Base-by-base conservation (phyloP, 1,140 invertebrate species). In the Gyrodactylus bullatarudis region DNA sequence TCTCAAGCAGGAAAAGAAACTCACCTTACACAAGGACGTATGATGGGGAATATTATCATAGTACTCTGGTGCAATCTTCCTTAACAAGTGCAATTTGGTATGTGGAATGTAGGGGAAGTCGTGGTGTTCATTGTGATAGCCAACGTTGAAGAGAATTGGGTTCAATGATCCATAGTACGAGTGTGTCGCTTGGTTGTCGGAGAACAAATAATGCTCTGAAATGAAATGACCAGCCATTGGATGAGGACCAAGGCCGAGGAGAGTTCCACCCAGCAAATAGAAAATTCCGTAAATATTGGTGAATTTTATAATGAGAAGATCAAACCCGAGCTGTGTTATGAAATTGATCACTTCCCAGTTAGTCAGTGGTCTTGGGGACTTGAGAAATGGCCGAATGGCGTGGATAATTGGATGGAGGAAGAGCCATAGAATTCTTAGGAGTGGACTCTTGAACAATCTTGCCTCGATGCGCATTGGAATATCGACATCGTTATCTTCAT, bases 111-210 rank as follows among this genome's bases (percentile, higher is more conserved):
- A 88, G 0, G 94, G 94, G 82, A 97, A 97, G 82, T 97, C 91
- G 78, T 96, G 92, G 75, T 84, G 83, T 75, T 84, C 83, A 74
- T 83, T 82, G 76, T 84, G 83, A 75, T 84, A 83, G 2, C 94
- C 94, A 34, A 99, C 93, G 81, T 98, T 99, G 80, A 96, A 98
- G 0, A 92, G 96, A 27, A 98, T 88, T 79, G 85, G 88, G 82
- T 99, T 99, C n/a, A 98, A 83, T 19, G 87, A 86, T 0, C 95
- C 95, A 81, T 98, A 98, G 80, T 98, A 98, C 26, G 92, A 96
- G 77, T 98, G 98, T 0, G 94, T 99, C 81, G 98, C 94, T 79
- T 87, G 92, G 1, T 91, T 92, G 80, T 93, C 91, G 75, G 86
- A 20, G 79, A 94, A 98, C 86, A 96, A 92, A 80, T 98, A 98